Evolutionary conservation across 2,113 vertebrate genomes (phyloP), one percentile per base, ranked within the genome.

Genomic region (Hippocampus guttulatus): DNA sequence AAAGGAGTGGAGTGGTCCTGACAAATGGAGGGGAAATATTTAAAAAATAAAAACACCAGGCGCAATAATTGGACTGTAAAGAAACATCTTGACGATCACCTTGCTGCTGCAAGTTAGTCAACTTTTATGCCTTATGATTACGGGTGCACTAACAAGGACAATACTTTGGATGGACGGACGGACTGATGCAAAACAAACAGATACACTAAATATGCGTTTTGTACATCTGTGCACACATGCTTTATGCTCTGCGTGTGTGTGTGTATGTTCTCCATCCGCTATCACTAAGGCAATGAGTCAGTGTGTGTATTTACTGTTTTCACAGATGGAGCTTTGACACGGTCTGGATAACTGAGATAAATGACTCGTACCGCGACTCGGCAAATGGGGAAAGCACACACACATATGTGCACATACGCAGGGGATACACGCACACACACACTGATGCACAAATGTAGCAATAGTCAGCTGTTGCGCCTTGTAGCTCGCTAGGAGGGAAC

Each of bases 301-400:
- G 73, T 89, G 85, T 82, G 75, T 80, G 80, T 88, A 84, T 92
- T 90, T 90, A 89, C 87, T 82, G 86, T 88, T 88, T 87, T 82
- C 86, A 88, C 88, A 89, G 89, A 89, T 90, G 88, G 88, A 84
- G 82, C 73, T 80, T 68, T 88, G 89, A 90, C 88, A 91, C 81
- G 85, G 86, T 90, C 85, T 84, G 88, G 78, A 80, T 88, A 90
- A 89, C 86, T 89, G 90, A 91, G 88, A 92, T 89, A 84, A 87
- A 90, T 89, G 84, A 83, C 80, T 83, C 25, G 73, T 70, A 71
- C 76, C 81, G 38, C 55, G 47, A 78, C 77, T 78, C 70, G 68
- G 80, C 82, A 88, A 82, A 87, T 85, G 87, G 80, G 81, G 68
- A 85, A 88, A 86, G 76, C 75, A 87, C 80, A 74, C 43, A 47